Percentiles rank a stretch among this genome's conserved stretches.
phyloP scores from a whole-genome alignment of 1,140 invertebrate species.

The Alviniconcha marisindica region DNA sequence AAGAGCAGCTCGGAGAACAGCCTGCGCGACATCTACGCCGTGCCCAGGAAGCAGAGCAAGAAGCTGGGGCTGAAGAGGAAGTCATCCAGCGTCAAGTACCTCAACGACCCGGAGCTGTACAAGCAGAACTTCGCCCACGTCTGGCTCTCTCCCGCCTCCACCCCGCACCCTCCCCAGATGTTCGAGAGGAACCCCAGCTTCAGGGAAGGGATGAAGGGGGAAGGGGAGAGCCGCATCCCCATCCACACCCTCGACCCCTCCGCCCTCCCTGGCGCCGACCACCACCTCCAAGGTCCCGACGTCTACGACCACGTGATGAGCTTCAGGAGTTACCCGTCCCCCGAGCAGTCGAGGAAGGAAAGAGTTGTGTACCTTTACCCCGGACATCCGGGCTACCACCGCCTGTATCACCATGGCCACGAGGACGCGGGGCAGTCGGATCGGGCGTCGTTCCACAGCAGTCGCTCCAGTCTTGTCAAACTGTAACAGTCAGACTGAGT shows the following conservation, averaged over 20 bases:
- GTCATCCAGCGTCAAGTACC: background rate
- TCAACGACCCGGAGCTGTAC: background rate
- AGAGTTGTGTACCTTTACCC: constrained; percentile 1
- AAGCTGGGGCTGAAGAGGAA: constrained; percentile 13
- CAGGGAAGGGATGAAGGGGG: constrained; percentile 18
- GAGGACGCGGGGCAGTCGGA: background rate
- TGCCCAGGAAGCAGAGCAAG: constrained; percentile 9
- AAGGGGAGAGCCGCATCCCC: background rate
- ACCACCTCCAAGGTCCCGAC: background rate
- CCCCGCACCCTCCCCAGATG: background rate
- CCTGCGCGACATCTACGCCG: constrained; percentile 13
- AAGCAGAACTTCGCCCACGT: background rate
- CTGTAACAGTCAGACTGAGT: background rate
- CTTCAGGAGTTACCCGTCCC: constrained; percentile 35
- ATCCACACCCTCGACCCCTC: constrained; percentile 20
- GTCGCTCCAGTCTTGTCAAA: constrained; percentile 27
- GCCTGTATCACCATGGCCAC: constrained; percentile 13
- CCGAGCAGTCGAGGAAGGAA: background rate
- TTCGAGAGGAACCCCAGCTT: background rate
- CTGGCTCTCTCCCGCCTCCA: background rate
- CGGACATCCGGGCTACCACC: constrained; percentile 13
- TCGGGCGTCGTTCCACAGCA: constrained; percentile 8
- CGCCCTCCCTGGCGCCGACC: background rate
- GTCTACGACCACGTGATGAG: constrained; percentile 35
- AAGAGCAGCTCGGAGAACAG: background rate